Base-by-base conservation (phyloP, 23 tunicate species). In the Halocynthia roretzi region DNA sequence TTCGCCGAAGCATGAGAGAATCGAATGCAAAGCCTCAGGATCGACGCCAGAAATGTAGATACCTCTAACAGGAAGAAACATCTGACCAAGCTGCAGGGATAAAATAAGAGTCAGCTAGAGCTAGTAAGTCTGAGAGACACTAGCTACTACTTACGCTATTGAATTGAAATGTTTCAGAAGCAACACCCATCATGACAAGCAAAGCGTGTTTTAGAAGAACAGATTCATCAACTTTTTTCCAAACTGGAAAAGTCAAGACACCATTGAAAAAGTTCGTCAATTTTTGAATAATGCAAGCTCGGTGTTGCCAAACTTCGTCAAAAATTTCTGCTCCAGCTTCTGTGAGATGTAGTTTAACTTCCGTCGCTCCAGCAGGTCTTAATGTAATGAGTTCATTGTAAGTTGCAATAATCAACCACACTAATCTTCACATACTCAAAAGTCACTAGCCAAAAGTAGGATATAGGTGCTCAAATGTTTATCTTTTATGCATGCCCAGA, bases 111-210 rank as follows among this genome's bases (percentile, higher is more conserved):
- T 58, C 18, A 61, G n/a, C 62, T 12, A 2, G 5, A 40, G 15
- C 12, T 72, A 64, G 65, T 11, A 5, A 12, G 52, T 10, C 44
- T n/a, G 20, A 48, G 6, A 80, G 44, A 31, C 44, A 31, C 44
- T 31, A 80, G 4, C 18, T 8, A 18, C 51, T 14, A 76, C 78
- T 60, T 17, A 88, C 95, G 76, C 55, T 69, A 72, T 92, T 84
- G 56, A 78, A 83, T 7, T 79, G 80, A 62, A 77, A 92, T 7
- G 85, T 82, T 10, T 92, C 87, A 6, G 98, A 92, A 6, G 91
- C 66, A 72, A 92, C 66, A 6, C 98, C 98, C 72, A 82, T 83
- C n/a, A 70, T 48, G 9, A 83, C 98, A 11, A 92, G 74, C n/a
- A 53, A 23, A 5, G 85, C 65, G 50, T 86, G 86, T 54, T 65